Base-by-base conservation (phyloP, 2,888 invertebrate genomes). In the Tetanocera ferruginea region DNA sequence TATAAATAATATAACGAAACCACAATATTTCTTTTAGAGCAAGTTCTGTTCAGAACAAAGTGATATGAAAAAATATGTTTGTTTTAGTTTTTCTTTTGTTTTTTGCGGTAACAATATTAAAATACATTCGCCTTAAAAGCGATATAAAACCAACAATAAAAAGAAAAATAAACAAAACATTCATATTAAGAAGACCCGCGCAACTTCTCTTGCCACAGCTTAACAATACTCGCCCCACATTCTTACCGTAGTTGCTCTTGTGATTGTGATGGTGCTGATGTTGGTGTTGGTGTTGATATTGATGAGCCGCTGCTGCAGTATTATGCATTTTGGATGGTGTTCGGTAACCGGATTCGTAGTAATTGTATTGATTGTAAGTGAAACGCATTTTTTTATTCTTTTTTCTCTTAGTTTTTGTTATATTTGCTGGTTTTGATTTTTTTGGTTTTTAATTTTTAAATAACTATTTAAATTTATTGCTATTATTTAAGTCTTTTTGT, bases 301-400 rank as follows among this genome's bases (percentile, higher is more conserved):
- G 81, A 77, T 80, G 80, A 31, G 78, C 81, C 52, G 80, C 75
- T 31, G 80, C 76, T 51, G 77, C 74, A 69, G 82, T 77, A 77
- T 79, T 80, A 52, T 88, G 86, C 86, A 88, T 88, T 83, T 88
- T 88, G 19, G 89, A 86, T 81, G 88, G 88, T 83, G 87, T 85
- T 84, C 88, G 88, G 84, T 88, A 88, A 71, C 87, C 88, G 85
- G 88, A 88, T 79, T 88, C 88, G 77, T 86, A 88, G 82, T 86
- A 87, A 83, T 87, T 87, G 83, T 88, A 89, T 84, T 89, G 89
- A 84, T 89, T 89, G 83, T 89, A 89, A 80, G 89, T 88, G 84
- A 89, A 89, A 84, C 89, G 87, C 89, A 89, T 89, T 83, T 82
- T 86, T 80, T 51, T 78, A 67, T 28, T 31, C 31, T 62, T 60